Base-by-base conservation (phyloP, 2,113 vertebrate genomes). In the Gallinago media region DNA sequence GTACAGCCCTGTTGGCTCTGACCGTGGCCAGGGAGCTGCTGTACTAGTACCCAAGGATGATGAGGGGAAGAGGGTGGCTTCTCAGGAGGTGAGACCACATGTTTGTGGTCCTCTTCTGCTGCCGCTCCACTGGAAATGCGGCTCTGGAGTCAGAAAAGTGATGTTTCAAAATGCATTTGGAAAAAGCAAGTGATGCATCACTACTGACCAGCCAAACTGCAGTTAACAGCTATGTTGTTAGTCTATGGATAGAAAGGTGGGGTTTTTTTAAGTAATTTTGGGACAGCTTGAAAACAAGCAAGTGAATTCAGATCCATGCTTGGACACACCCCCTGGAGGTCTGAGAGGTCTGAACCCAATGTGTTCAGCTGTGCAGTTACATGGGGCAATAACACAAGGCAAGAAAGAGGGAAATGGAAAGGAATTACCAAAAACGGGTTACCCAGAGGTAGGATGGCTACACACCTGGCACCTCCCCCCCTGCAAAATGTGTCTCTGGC, bases 121-220 rank as follows among this genome's bases (percentile, higher is more conserved):
- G 62, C 47, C 1, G 1, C 25, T 27, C 21, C 4, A 2, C 44
- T 73, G 34, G 9, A 59, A 73, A 77, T 23, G 22, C 0, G 2
- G 5, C 15, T 75, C 54, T 65, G 16, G 16, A 65, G 27, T 40
- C 1, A 3, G 59, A 62, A 93, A 80, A 85, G 6, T 36, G 14
- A 56, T 2, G 50, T 88, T 74, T 83, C 49, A 56, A 86, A 62
- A 20, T 25, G 44, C 3, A 25, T 88, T 92, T 49, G 16, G 58
- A 81, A 84, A 84, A 76, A 38, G 10, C 0, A 8, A 44, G 38
- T 14, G 2, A 12, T 22, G 14, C 0, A 0, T 73, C 88, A 52
- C 68, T 68, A 52, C 29, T 32, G 22, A 88, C 38, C 4, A 2
- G 13, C 9, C 22, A 56, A 52, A 31, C 26, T 44, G 19, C 67